These are phyloP conservation scores for Ispidina picta DNA, from an alignment of 2,797 vertebrate genomes.

Conservation along the genomic window DNA sequence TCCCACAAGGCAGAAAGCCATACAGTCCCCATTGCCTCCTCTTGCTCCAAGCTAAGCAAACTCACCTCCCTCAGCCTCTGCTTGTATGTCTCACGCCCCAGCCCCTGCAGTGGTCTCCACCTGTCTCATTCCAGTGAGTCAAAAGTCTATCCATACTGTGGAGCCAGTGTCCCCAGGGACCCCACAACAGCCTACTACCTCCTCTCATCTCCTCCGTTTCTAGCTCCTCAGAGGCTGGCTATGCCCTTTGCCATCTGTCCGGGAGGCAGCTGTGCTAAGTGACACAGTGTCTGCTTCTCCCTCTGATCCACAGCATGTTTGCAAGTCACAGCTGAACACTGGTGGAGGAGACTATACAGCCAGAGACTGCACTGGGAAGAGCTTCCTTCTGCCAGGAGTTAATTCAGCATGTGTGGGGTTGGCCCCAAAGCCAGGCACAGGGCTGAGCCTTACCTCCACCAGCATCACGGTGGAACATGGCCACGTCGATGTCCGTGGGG, in stretches of 20 bases:
- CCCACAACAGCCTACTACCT: fast-evolving
- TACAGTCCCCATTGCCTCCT: neutral
- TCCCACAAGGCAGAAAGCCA: neutral
- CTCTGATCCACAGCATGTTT: neutral
- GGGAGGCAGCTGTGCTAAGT: neutral
- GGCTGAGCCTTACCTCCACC: conserved; percentile 82
- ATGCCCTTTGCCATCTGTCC: neutral
- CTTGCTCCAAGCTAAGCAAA: neutral
- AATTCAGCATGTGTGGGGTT: fast-evolving
- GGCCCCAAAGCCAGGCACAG: neutral
- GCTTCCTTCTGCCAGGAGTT: neutral
- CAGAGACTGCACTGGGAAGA: neutral
- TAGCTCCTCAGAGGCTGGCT: neutral
- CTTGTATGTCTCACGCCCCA: neutral
- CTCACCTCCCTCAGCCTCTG: neutral
- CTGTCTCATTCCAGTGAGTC: neutral
- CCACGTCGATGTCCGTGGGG: conserved; percentile 95
- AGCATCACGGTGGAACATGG: conserved; percentile 96
- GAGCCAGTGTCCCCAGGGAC: neutral
- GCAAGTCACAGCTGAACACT: neutral
- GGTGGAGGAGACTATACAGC: neutral
- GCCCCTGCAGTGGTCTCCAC: fast-evolving
- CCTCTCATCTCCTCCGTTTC: neutral
- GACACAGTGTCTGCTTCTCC: neutral
- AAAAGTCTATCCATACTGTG: neutral